Evolutionary conservation across 2,888 invertebrate species (phyloP).

Genomic region (Epirrita christyi): DNA sequence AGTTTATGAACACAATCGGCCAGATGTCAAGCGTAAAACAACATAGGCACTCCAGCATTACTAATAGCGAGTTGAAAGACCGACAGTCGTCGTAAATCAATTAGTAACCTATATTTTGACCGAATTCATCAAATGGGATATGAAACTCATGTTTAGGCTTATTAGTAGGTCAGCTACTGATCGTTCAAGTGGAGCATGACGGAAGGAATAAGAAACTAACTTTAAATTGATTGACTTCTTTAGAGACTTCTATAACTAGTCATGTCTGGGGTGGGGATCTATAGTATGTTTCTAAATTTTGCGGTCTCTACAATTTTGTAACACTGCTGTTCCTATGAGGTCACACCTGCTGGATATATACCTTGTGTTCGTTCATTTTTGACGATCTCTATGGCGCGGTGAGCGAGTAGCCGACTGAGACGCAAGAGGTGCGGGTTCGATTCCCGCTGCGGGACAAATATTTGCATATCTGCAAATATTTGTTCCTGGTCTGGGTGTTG

Average conservation of each 20-base stretch:
- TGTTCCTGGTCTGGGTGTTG: too few relatives aligned
- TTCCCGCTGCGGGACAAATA: too few relatives aligned
- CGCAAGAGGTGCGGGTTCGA: too few relatives aligned
- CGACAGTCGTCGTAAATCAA: constrained; percentile 50
- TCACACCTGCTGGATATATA: neutral
- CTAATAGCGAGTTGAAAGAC: constrained; percentile 37
- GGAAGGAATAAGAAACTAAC: constrained; percentile 51
- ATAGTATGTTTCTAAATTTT: constrained; percentile 6
- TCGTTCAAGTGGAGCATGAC: constrained; percentile 57
- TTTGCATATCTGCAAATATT: too few relatives aligned
- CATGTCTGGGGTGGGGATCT: constrained; percentile 4
- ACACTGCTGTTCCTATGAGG: neutral
- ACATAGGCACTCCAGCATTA: constrained; percentile 12
- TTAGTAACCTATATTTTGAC: constrained; percentile 46
- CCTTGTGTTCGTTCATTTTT: too few relatives aligned
- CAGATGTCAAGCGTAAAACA: constrained; percentile 52
- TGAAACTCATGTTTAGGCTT: constrained; percentile 38
- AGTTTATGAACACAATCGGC: constrained; percentile 43
- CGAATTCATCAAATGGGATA: constrained; percentile 44
- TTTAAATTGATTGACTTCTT: constrained; percentile 52
- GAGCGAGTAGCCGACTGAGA: too few relatives aligned
- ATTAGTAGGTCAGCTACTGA: constrained; percentile 57
- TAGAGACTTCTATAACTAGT: constrained; percentile 38
- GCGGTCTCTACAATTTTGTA: neutral
- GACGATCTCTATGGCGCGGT: too few relatives aligned